Conservation (phyloP, 1,140 invertebrate species). For the Aphelinus atriplicis region DNA sequence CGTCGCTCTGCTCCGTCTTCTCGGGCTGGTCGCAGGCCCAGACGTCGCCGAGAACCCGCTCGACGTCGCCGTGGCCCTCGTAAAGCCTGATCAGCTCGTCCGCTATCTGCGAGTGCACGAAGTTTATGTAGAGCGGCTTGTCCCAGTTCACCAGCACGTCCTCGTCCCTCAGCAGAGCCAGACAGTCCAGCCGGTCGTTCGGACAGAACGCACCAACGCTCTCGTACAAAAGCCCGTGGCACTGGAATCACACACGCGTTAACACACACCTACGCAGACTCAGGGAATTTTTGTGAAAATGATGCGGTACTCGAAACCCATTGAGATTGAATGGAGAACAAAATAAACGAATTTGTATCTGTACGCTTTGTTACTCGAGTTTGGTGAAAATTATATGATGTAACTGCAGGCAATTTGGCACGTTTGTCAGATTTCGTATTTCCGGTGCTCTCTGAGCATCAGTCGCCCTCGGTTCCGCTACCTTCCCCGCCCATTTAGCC, state of each 20-base stretch:
- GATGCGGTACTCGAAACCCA: no score
- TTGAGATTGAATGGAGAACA: no score
- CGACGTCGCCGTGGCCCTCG: conserved; percentile 72
- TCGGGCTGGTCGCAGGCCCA: conserved; percentile 74
- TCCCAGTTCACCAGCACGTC: conserved; percentile 81
- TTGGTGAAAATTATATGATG: no score
- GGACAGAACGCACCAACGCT: conserved; percentile 86
- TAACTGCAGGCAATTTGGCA: no score
- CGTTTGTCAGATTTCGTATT: no score
- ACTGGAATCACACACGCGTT: conserved; percentile 65
- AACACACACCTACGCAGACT: no score
- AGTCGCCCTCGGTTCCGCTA: no score
- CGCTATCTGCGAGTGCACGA: conserved; percentile 81
- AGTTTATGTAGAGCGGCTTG: conserved; percentile 82
- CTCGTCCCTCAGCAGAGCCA: conserved; percentile 76
- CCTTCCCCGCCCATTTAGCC: no score
- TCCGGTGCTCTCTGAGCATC: no score
- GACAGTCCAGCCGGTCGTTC: conserved; percentile 73
- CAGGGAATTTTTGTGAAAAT: no score
- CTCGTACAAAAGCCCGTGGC: conserved; percentile 79
- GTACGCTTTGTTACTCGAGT: no score
- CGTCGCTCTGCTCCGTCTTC: conserved; percentile 39
- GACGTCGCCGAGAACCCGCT: conserved; percentile 80
- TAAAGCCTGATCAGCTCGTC: conserved; percentile 76
- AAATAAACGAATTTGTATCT: no score